Percentiles rank a stretch among this genome's conserved stretches.
These are phyloP conservation scores for Heliconius aoede DNA, from an alignment of 2,888 invertebrate species.

Conservation along the genomic window DNA sequence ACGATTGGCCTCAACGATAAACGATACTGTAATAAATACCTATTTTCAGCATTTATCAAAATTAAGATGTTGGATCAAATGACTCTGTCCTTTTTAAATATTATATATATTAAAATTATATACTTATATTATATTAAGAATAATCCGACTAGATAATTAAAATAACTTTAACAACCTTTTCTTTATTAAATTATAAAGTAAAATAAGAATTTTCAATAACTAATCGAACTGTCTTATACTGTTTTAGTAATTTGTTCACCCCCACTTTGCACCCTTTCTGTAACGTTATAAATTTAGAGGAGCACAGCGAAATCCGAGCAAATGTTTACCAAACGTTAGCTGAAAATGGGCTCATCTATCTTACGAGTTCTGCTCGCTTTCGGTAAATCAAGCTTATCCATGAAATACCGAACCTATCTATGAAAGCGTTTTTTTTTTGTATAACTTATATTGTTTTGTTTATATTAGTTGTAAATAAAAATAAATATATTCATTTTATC, in stretches of 20 bases:
- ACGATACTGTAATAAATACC: too few species aligned
- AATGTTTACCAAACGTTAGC: slow-evolving; percentile 41
- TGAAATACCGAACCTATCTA: slow-evolving; percentile 39
- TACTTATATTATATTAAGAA: too few species aligned
- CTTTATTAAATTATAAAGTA: too few species aligned
- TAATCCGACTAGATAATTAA: too few species aligned
- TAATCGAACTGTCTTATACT: slow-evolving; percentile 11
- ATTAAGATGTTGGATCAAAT: too few species aligned
- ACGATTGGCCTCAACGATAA: too few species aligned
- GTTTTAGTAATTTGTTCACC: slow-evolving; percentile 30
- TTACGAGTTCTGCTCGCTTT: slow-evolving; percentile 39
- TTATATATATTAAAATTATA: too few species aligned
- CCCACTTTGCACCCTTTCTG: slow-evolving; percentile 37
- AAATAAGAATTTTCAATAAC: background rate
- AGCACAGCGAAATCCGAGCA: slow-evolving; percentile 42
- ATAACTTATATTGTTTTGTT: slow-evolving; percentile 23
- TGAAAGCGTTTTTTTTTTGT: slow-evolving; percentile 24
- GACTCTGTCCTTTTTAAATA: too few species aligned
- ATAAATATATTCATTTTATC: background rate
- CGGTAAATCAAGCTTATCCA: slow-evolving; percentile 37
- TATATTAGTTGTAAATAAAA: slow-evolving; percentile 10
- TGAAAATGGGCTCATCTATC: slow-evolving; percentile 43
- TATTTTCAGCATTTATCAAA: too few species aligned
- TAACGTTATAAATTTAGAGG: slow-evolving; percentile 38
- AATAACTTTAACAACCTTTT: too few species aligned